These are phyloP conservation scores for Aphyosemion australe DNA, from an alignment of 2,113 vertebrate genomes.

Conservation along the genomic window DNA sequence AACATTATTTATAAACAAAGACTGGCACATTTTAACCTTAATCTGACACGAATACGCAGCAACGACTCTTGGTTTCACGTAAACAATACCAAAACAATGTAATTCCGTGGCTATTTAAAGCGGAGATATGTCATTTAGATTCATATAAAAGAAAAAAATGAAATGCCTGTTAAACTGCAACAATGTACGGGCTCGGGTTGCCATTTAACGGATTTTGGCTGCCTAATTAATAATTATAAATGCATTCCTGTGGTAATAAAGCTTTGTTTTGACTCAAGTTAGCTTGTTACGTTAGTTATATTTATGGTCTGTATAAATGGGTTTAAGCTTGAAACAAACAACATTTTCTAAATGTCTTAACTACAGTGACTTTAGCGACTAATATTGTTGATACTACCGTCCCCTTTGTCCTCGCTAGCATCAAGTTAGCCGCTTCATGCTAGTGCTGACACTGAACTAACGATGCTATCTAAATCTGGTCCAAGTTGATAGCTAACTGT, in stretches of 20 bases:
- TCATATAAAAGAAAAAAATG: not conserved
- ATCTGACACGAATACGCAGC: too few relatives aligned
- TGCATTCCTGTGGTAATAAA: not conserved
- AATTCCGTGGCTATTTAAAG: constrained; percentile 11
- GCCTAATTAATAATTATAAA: not conserved
- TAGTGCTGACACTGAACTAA: constrained; percentile 52
- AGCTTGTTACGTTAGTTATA: not conserved
- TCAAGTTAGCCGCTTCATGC: constrained; percentile 51
- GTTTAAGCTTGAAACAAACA: not conserved
- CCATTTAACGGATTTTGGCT: not conserved
- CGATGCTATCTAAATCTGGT: constrained; percentile 58
- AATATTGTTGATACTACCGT: constrained; percentile 8
- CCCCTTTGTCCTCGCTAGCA: constrained; percentile 76
- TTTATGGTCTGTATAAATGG: not conserved
- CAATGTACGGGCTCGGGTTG: fast-evolving
- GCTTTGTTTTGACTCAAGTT: constrained; percentile 51
- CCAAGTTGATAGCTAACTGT: constrained; percentile 20
- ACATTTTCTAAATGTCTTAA: not conserved
- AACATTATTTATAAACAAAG: too few relatives aligned
- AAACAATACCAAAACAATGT: constrained; percentile 16
- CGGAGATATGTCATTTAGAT: not conserved
- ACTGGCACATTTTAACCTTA: too few relatives aligned
- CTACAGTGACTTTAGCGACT: constrained; percentile 13
- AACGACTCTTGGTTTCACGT: not conserved
- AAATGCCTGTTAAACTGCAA: not conserved